Evolutionary conservation across 2,113 vertebrate genomes (phyloP).

Genomic region (Solenodon paradoxus): DNA sequence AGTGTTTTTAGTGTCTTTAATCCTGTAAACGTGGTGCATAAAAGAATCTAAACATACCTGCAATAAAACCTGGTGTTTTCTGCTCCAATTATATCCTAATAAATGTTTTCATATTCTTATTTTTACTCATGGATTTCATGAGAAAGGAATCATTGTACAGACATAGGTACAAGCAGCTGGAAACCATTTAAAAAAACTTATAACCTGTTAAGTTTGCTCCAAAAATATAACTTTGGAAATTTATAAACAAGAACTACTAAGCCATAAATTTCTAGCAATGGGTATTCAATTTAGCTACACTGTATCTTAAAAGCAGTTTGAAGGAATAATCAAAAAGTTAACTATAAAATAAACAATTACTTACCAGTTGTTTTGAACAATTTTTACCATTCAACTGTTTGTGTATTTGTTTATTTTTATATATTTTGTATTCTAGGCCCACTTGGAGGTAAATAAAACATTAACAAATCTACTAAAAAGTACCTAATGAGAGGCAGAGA

Average conservation of each 20-base stretch:
- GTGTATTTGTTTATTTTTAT: background rate
- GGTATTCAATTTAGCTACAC: slow-evolving; percentile 37
- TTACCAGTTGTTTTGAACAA: background rate
- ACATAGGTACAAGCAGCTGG: background rate
- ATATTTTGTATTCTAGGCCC: background rate
- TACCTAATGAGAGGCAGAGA: background rate
- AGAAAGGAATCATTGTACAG: background rate
- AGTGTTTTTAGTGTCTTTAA: slow-evolving; percentile 15
- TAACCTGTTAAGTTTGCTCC: slow-evolving; percentile 14
- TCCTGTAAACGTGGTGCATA: background rate
- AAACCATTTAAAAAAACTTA: slow-evolving; percentile 35
- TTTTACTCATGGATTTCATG: slow-evolving; percentile 31
- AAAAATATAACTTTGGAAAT: background rate
- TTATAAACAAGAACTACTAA: slow-evolving; percentile 18
- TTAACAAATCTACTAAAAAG: background rate
- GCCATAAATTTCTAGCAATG: slow-evolving; percentile 14
- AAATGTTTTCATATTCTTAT: slow-evolving; percentile 26
- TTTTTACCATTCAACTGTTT: background rate
- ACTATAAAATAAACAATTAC: background rate
- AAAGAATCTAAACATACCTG: background rate
- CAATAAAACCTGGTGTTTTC: background rate
- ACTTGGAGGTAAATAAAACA: background rate
- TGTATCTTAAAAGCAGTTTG: background rate
- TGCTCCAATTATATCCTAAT: slow-evolving; percentile 8
- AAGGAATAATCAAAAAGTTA: background rate